phyloP scores from a whole-genome alignment of 2,113 vertebrate species.

The Sminthopsis crassicaudata region DNA sequence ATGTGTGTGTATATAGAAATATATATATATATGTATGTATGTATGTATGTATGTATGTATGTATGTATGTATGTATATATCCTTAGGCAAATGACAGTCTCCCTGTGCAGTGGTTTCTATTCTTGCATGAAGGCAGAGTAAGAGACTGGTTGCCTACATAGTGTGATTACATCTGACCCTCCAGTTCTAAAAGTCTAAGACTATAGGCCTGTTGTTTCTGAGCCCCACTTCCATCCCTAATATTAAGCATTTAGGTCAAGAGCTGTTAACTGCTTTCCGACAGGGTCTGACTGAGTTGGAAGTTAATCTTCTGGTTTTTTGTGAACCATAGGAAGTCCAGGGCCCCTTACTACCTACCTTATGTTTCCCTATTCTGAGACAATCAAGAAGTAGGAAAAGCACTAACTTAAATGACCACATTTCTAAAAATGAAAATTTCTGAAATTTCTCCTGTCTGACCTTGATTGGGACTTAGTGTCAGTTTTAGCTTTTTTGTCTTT shows the following conservation, averaged over 20 bases:
- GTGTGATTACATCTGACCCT: no score
- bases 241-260: rapidly evolving
- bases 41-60: no score
- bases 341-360: no score
- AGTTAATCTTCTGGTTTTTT: no score
- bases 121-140: neutral
- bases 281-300: no score
- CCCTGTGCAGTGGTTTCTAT: neutral
- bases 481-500: rapidly evolving
- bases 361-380: neutral
- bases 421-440: conserved; percentile 25
- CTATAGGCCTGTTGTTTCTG: neutral
- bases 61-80: no score
- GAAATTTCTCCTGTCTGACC: neutral
- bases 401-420: neutral
- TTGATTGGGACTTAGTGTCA: neutral
- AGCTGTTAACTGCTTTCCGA: no score
- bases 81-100: neutral
- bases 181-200: no score
- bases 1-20: no score
- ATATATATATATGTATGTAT: no score
- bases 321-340: no score
- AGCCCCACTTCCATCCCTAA: neutral
- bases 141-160: neutral
- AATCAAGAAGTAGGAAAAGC: neutral